Conservation (phyloP, 53 echinoderm and acorn worm genomes). For the Crossaster papposus region DNA sequence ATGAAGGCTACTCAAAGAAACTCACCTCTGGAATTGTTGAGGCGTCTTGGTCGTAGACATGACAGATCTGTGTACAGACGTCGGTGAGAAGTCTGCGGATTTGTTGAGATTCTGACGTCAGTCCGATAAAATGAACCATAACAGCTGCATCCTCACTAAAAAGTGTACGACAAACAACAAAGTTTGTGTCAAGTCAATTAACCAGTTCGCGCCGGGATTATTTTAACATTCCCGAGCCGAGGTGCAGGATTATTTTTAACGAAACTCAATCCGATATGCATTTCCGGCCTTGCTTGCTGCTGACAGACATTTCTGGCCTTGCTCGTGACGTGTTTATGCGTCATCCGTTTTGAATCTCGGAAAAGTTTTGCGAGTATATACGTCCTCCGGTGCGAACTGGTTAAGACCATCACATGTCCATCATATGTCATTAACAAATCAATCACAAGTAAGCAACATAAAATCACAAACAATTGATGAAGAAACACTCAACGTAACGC, state of each 20-base stretch:
- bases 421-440: background rate
- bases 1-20: background rate
- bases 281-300: no score
- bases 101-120: constrained; percentile 69
- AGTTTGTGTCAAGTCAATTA: background rate
- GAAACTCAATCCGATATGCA: no score
- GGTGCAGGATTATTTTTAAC: no score
- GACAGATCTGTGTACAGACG: constrained; percentile 79
- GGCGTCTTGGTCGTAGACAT: constrained; percentile 68
- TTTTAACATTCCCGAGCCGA: no score
- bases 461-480: no score
- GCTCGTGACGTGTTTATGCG: no score
- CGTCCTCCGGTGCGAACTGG: no score
- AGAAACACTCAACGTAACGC: background rate
- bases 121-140: constrained; percentile 75
- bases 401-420: background rate
- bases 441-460: no score
- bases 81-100: constrained; percentile 57
- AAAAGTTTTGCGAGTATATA: no score
- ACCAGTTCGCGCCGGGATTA: no score
- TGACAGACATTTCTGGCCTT: no score
- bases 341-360: no score
- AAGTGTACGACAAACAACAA: background rate
- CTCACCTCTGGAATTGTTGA: constrained; percentile 84
- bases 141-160: constrained; percentile 64